Evolutionary conservation across 2,797 vertebrate species (phyloP).

Genomic region (Falco rusticolus): DNA sequence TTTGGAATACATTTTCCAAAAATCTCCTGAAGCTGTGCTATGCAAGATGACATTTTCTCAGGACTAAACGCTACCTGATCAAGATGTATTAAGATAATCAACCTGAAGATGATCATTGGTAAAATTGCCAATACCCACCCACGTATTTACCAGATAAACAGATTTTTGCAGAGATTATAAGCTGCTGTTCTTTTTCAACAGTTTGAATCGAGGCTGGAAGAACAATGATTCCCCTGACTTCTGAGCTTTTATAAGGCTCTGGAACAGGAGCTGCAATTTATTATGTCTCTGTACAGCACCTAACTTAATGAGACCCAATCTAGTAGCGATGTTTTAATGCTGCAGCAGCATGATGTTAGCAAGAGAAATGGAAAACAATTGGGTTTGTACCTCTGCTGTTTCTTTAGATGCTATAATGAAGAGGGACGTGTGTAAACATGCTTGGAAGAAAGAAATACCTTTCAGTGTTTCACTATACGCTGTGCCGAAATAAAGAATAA

Average conservation of each 20-base stretch:
- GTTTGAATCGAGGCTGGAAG: not conserved
- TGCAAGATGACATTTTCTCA: not conserved
- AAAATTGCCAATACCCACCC: conserved; percentile 40
- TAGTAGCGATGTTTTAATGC: not conserved
- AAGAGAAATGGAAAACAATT: conserved; percentile 11
- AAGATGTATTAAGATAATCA: not conserved
- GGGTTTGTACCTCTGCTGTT: not conserved
- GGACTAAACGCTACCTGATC: not conserved
- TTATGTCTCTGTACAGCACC: not conserved
- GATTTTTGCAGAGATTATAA: conserved; percentile 10
- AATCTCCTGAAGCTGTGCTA: not conserved
- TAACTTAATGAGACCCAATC: conserved; percentile 4
- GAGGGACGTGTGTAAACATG: not conserved
- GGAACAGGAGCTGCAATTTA: conserved; percentile 2
- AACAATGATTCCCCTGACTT: not conserved
- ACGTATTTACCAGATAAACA: conserved; percentile 38
- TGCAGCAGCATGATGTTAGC: not conserved
- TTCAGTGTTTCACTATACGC: not conserved
- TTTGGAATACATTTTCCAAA: not conserved
- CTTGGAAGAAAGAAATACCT: not conserved
- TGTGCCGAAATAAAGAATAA: not conserved
- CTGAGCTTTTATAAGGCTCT: not conserved
- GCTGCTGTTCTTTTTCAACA: conserved; percentile 54
- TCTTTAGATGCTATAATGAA: not conserved
- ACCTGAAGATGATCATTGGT: not conserved